Conservation (phyloP, 2,888 invertebrate species). For the Amphipoea lucens region DNA sequence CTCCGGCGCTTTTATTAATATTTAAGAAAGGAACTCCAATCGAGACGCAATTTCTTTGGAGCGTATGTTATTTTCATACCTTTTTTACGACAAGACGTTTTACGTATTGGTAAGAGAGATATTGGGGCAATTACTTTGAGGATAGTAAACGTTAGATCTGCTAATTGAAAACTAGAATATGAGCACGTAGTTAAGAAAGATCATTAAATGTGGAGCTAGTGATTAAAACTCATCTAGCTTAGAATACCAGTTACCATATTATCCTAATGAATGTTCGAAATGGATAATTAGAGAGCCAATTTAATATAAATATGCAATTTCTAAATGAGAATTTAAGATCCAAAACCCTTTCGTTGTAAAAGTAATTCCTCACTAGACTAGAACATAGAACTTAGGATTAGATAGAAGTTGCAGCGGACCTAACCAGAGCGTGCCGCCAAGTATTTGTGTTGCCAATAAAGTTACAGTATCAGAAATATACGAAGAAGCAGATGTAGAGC, state of each 20-base stretch:
- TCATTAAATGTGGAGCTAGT: neutral
- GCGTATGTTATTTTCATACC: constrained; percentile 64
- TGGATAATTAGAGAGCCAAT: neutral
- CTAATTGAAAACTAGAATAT: constrained; percentile 8
- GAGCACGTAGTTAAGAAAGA: neutral
- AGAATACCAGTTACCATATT: neutral
- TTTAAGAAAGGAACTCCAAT: constrained; percentile 84
- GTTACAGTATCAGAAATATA: neutral
- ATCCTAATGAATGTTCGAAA: neutral
- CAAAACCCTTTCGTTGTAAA: neutral
- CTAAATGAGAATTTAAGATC: neutral
- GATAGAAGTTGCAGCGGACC: neutral
- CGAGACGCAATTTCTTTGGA: constrained; percentile 76
- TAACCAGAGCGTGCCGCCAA: neutral
- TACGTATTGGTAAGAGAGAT: constrained; percentile 24
- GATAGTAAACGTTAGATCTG: constrained; percentile 14
- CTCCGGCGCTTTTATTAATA: constrained; percentile 84
- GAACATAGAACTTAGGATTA: neutral
- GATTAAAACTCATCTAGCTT: constrained; percentile 3
- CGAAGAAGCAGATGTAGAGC: neutral
- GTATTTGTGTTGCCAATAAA: neutral
- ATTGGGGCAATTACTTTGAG: constrained; percentile 16
- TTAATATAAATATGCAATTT: neutral
- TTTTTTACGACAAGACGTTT: constrained; percentile 45
- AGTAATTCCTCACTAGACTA: neutral